Conservation (phyloP, 2,797 vertebrate genomes). For the Schizopygopsis malacanthus region DNA sequence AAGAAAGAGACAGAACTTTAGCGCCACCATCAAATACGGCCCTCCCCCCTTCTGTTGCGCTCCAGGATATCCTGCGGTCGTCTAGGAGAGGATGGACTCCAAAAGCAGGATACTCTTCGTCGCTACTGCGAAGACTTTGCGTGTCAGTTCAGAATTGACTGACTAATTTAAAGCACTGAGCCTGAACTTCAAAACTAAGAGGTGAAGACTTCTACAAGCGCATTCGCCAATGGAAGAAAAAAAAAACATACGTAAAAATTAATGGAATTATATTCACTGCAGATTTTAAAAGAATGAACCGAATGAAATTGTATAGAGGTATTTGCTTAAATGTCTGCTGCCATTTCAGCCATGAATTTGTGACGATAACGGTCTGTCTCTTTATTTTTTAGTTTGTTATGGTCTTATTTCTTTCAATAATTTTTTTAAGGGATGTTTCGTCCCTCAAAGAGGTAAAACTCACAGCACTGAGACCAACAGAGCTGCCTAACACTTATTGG, state of each 20-base stretch:
- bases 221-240: conserved; percentile 53
- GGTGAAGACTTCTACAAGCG: conserved; percentile 45
- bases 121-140: neutral
- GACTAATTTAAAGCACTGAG: conserved; percentile 44
- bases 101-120: neutral
- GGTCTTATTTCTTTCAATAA: conserved; percentile 64
- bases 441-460: conserved; percentile 66
- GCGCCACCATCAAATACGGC: conserved; percentile 10
- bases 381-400: conserved; percentile 69
- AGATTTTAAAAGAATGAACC: conserved; percentile 53
- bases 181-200: conserved; percentile 14
- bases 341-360: conserved; percentile 73
- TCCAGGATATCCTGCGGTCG: neutral
- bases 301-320: conserved; percentile 61
- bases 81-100: neutral
- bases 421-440: conserved; percentile 69
- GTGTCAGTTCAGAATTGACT: conserved; percentile 7
- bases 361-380: conserved; percentile 66
- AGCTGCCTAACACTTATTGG: conserved; percentile 77
- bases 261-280: conserved; percentile 49
- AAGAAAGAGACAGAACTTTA: conserved; percentile 49
- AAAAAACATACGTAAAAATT: conserved; percentile 20
- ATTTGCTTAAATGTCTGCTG: conserved; percentile 70
- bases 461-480: conserved; percentile 82
- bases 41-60: conserved; percentile 34